Percentiles rank a stretch among this genome's conserved stretches.
These are phyloP conservation scores for Dicrostonyx torquatus DNA, from an alignment of 2,797 vertebrate species.

Conservation along the genomic window DNA sequence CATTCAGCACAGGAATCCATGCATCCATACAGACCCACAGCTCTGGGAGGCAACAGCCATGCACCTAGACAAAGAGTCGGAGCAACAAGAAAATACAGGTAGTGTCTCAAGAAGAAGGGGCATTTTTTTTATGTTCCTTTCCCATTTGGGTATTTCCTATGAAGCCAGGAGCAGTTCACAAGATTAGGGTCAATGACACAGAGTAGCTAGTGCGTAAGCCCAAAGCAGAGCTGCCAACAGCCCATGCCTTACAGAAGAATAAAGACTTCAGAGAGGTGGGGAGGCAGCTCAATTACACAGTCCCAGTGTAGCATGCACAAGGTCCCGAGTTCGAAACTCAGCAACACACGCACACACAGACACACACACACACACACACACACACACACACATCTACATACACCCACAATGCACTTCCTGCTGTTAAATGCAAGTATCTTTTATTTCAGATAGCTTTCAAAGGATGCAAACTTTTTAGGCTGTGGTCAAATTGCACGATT, in stretches of 20 bases:
- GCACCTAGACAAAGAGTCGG: not conserved
- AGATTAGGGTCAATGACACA: not conserved
- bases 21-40: not conserved
- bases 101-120: not conserved
- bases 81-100: not conserved
- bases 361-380: not conserved
- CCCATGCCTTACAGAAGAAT: not conserved
- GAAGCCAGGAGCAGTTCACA: not conserved
- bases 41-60: not conserved
- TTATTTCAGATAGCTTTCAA: constrained; percentile 50
- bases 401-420: not conserved
- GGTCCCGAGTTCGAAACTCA: not conserved
- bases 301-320: not conserved
- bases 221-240: not conserved
- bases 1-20: not conserved
- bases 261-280: not conserved
- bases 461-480: not conserved
- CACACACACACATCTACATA: not conserved
- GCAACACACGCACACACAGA: not conserved
- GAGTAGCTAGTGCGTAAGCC: not conserved
- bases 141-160: not conserved
- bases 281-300: not conserved
- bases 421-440: not conserved
- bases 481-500: constrained; percentile 6
- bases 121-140: not conserved